Evolutionary conservation across 2,113 vertebrate species (phyloP).

Genomic region (Dryoscopus gambensis): DNA sequence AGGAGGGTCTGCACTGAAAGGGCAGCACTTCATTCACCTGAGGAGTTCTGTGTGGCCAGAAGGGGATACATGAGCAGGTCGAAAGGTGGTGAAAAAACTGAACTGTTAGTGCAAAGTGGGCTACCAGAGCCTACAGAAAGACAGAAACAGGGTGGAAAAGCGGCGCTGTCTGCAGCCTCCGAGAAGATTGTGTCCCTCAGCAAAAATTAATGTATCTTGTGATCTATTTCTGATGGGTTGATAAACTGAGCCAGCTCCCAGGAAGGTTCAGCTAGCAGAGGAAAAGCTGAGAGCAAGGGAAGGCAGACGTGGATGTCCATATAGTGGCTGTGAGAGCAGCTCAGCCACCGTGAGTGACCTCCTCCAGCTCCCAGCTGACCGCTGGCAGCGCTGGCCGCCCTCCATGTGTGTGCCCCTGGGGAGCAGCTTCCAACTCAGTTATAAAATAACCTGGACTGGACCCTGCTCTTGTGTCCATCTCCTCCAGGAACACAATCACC

Average conservation of each 20-base stretch:
- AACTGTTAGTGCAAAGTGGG: not conserved
- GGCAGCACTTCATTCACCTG: not conserved
- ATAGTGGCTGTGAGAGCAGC: not conserved
- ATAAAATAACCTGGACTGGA: not conserved
- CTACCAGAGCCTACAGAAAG: not conserved
- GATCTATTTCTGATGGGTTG: not conserved
- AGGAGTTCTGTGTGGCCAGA: not conserved
- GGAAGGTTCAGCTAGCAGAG: not conserved
- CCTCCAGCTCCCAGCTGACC: not conserved
- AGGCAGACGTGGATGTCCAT: not conserved
- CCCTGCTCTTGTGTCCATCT: not conserved
- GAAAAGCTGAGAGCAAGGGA: not conserved
- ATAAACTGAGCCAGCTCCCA: not conserved
- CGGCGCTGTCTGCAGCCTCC: not conserved
- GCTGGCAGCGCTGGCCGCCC: accelerated
- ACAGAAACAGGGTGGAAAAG: not conserved
- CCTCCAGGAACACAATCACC: not conserved
- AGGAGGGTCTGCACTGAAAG: not conserved
- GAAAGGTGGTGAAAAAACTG: not conserved
- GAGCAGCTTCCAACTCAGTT: not conserved
- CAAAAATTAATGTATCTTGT: not conserved
- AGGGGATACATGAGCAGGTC: not conserved
- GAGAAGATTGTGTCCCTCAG: not conserved
- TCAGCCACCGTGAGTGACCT: not conserved
- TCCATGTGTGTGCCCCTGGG: not conserved